A percentile compares a stretch with the other conserved stretches of the same genome.
Evolutionary conservation across 2,113 vertebrate species (phyloP).

Genomic region (Clarias macrocephalus): DNA sequence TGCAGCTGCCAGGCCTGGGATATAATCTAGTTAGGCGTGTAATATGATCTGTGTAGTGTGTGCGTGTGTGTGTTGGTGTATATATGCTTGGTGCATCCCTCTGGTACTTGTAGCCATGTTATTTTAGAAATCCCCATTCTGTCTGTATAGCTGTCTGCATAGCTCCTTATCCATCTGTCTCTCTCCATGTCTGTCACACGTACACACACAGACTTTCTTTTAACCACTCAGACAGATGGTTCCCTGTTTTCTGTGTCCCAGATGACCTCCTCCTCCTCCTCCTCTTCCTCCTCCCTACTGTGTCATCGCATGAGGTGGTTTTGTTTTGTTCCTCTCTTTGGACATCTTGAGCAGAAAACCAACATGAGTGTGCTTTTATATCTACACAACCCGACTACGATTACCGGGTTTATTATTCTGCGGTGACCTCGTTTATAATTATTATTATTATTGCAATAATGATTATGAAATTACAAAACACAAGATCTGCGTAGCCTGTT

Average conservation of each 20-base stretch:
- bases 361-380: neutral
- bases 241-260: neutral
- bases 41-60: neutral
- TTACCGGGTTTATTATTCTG: neutral
- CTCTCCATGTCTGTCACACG: neutral
- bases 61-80: neutral
- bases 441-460: neutral
- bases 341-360: neutral
- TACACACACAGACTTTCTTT: neutral
- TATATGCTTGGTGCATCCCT: neutral
- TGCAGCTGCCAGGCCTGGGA: neutral
- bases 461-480: neutral
- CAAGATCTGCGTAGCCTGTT: neutral
- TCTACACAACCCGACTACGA: neutral
- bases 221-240: constrained; percentile 30
- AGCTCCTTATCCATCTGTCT: constrained; percentile 52
- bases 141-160: constrained; percentile 12
- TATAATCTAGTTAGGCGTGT: constrained; percentile 30
- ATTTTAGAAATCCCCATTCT: neutral
- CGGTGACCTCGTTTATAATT: neutral
- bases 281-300: neutral
- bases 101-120: neutral
- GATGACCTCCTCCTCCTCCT: neutral
- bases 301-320: neutral
- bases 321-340: neutral